A percentile compares a stretch with the other conserved stretches of the same genome.
Evolutionary conservation across 2,113 vertebrate species (phyloP).

Genomic region (Zingel zingel): DNA sequence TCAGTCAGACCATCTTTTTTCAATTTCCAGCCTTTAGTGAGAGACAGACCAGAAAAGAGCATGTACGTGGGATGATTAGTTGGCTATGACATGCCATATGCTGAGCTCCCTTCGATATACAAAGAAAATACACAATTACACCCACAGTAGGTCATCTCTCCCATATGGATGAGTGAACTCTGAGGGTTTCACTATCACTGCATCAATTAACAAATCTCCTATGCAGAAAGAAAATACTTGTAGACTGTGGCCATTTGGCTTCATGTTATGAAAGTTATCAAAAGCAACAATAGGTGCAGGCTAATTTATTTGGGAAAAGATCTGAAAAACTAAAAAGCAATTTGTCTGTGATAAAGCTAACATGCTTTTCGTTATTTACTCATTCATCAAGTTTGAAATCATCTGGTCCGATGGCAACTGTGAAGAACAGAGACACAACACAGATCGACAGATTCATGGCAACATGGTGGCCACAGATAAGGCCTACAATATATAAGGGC

Average conservation of each 20-base stretch:
- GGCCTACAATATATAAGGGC: not conserved
- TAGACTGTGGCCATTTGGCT: not conserved
- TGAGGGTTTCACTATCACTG: not conserved
- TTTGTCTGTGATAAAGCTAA: not conserved
- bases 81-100: not conserved
- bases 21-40: constrained; percentile 4
- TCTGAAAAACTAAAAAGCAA: not conserved
- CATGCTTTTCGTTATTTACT: not conserved
- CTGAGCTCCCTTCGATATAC: not conserved
- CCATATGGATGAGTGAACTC: constrained; percentile 9
- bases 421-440: constrained; percentile 19
- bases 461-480: constrained; percentile 7
- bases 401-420: not conserved
- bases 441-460: constrained; percentile 25
- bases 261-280: not conserved
- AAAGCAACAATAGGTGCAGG: not conserved
- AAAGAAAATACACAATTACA: not conserved
- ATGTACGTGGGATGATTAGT: not conserved
- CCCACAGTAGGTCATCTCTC: not conserved
- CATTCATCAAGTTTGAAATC: not conserved
- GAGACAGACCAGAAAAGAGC: not conserved
- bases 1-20: constrained; percentile 26
- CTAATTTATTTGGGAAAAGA: not conserved
- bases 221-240: not conserved
- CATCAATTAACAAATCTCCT: not conserved